phyloP scores from a whole-genome alignment of 2,113 vertebrate genomes.

The Salvelinus namaycush region DNA sequence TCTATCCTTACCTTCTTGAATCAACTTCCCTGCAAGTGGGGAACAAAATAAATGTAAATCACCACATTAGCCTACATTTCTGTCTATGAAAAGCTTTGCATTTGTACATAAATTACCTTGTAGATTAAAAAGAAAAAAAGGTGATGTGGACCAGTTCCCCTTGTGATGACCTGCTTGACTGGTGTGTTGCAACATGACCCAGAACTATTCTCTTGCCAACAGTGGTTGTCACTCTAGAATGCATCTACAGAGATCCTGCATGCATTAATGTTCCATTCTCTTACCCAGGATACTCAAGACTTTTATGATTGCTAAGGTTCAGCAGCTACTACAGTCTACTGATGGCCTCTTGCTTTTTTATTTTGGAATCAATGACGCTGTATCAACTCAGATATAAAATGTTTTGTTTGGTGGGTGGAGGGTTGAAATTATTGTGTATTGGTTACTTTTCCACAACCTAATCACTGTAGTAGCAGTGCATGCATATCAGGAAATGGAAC shows the following conservation, averaged over 20 bases:
- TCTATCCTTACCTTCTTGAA: not conserved
- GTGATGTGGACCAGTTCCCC: not conserved
- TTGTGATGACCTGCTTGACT: not conserved
- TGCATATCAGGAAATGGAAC: not conserved
- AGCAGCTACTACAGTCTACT: not conserved
- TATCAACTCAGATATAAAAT: not conserved
- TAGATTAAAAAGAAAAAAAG: constrained; percentile 4
- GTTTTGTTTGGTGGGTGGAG: constrained; percentile 1
- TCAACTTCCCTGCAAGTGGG: not conserved
- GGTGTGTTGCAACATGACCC: not conserved
- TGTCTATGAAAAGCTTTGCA: constrained; percentile 5
- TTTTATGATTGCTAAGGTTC: not conserved
- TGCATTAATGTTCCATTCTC: not conserved
- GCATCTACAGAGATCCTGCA: constrained; percentile 5
- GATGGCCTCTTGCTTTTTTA: not conserved
- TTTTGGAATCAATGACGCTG: not conserved
- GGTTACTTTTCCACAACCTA: not conserved
- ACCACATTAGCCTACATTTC: not conserved
- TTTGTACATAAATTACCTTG: constrained; percentile 17
- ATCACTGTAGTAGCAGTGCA: constrained; percentile 8
- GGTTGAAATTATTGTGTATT: not conserved
- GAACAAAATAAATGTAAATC: constrained; percentile 7
- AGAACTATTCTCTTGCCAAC: constrained; percentile 6
- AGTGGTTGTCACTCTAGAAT: not conserved
- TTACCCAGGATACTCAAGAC: not conserved